Evolutionary conservation across 2,888 invertebrate species (phyloP), one percentile per base, ranked within the genome.

Genomic region (Melinopterus prodromus): DNA sequence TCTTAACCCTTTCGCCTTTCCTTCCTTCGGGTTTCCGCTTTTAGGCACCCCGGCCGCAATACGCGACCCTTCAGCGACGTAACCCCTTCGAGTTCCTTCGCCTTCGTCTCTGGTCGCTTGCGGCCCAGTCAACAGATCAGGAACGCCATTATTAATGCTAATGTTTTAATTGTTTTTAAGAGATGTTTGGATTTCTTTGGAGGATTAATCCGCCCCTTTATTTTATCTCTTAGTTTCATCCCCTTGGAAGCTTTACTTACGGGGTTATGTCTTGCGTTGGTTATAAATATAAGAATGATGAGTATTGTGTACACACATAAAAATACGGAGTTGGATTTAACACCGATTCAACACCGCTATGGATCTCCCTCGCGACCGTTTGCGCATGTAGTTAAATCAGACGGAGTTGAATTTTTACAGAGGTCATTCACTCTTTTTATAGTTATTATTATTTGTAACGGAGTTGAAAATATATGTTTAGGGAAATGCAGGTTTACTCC

Each of bases 1-100:
- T 88, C 87, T 88, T 89, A 88, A 88, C 88, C 89, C 88, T 87
- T 86, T 85, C 85, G 84, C 81, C 87, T 86, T 85, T 84, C 84
- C 26, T 35, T 74, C 74, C 74, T 74, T 74, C 26, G 74, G 74
- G 74, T 74, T 74, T 74, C 74, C 74, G 74, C 74, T 74, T 81
- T 80, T 80, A 79, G 81, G 77, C 5, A 2, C 12, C 53, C 53
- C 1, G 12, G 53, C 53, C 76, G 69, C 76, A 6, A 75, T 71
- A 9, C 72, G 69, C 69, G 69, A 16, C 81, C 77, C 77, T 69
- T 78, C 76, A 53, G 53, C 53, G 53, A 1, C 7, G 9, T 53
- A 53, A 53, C 53, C 53, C 53, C 53, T 2, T 53, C 9, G 9
- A 53, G 53, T 53, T 53, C 5, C 53, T 53, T 26, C 26, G 26